Base-by-base conservation (phyloP, 1,140 invertebrate species). In the Aphis gossypii region DNA sequence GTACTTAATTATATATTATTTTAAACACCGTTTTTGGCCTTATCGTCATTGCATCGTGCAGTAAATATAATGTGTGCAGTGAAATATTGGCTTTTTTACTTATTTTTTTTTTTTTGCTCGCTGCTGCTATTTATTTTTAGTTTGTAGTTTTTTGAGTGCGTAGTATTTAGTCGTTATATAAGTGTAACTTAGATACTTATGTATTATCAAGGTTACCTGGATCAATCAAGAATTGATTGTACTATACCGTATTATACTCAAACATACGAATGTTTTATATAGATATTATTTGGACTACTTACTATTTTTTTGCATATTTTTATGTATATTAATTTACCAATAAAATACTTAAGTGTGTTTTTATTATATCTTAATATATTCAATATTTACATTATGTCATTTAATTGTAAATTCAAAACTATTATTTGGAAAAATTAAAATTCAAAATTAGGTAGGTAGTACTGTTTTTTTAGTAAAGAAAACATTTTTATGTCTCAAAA, bases 41-140 rank as follows among this genome's bases (percentile, higher is more conserved):
- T 88, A 51, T 88, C 1, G n/a, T 51, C 30, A 21, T 83, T 83
- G 68, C 68, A 92, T 92, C 46, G 46, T 92, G 90, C 82, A 83
- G 60, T 68, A 68, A 68, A 4, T 68, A 44, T n/a, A 35, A n/a
- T 30, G 54, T 90, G 89, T 90, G 89, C 56, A 68, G 89, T 90
- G 89, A 90, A 68, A 90, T 41, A 44, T 90, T 90, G 54, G 89
- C 89, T 90, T 90, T 76, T n/a, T 76, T 76, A 76, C 60, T 76
- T 76, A 68, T n/a, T 6, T 76, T 46, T 48, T 76, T 76, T 92
- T 56, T 86, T 86, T 86, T 51, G 82, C 48, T 56, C 38, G 92
- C 90, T 21, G 68, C 90, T 83, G 68, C 60, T 92, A 44, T 82
- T 91, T 82, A 41, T 76, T 76, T 46, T 92, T 51, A 20, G 48